These are phyloP conservation scores for Anneissia japonica DNA, from an alignment of 35 echinoderm and acorn worm species.

Conservation along the genomic window DNA sequence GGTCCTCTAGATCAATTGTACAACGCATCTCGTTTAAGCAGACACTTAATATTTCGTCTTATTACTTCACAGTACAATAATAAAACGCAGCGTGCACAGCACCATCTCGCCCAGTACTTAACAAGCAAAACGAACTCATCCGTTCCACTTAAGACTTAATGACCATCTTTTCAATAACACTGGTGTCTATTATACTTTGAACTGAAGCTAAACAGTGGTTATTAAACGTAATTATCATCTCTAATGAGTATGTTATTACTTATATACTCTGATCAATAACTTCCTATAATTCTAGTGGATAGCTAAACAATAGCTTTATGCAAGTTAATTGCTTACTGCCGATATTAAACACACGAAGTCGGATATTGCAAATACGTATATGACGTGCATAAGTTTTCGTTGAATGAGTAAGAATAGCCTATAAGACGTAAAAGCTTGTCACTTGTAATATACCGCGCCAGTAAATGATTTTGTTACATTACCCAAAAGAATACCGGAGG, in stretches of 20 bases:
- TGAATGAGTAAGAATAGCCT: background rate
- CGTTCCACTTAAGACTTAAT: background rate
- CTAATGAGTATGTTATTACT: background rate
- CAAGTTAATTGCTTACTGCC: background rate
- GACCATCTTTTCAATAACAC: background rate
- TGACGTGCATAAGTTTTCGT: background rate
- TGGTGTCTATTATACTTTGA: background rate
- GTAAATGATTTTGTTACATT: too few species aligned
- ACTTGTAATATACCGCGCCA: background rate
- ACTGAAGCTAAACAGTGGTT: background rate
- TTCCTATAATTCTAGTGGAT: background rate
- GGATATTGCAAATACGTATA: background rate
- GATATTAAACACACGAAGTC: background rate
- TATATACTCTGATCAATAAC: background rate
- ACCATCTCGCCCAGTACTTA: background rate
- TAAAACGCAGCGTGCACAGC: background rate
- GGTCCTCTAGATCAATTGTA: background rate
- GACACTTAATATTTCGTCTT: background rate
- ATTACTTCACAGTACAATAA: background rate
- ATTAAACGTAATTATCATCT: conserved; percentile 2
- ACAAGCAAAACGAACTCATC: background rate
- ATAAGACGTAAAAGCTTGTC: background rate
- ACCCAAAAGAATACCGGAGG: too few species aligned
- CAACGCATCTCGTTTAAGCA: background rate
- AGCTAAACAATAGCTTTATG: background rate